Evolutionary conservation across 2,888 invertebrate genomes (phyloP).

Genomic region (Hermaeophaga mercurialis): DNA sequence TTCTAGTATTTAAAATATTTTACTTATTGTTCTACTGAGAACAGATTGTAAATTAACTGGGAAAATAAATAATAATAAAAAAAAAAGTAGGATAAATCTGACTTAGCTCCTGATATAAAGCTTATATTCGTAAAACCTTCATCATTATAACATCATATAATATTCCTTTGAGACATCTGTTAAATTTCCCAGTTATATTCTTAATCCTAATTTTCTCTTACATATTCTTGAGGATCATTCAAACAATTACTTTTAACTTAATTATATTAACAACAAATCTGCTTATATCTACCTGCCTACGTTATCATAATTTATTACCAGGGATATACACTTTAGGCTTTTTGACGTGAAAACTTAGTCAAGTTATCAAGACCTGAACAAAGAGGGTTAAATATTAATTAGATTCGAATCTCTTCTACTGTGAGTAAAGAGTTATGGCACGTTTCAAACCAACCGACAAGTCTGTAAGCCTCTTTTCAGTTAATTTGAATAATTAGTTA

Average conservation of each 20-base stretch:
- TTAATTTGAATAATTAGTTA: constrained; percentile 23
- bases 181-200: not conserved
- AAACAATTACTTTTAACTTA: constrained; percentile 6
- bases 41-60: no score
- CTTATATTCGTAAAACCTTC: no score
- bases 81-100: no score
- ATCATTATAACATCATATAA: not conserved
- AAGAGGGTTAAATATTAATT: constrained; percentile 27
- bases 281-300: constrained; percentile 16
- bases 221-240: not conserved
- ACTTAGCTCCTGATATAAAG: no score
- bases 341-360: constrained; percentile 24
- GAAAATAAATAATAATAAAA: no score
- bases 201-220: not conserved
- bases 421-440: constrained; percentile 23
- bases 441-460: constrained; percentile 24
- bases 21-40: no score
- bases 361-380: constrained; percentile 21
- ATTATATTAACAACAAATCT: constrained; percentile 21
- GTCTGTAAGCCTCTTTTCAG: constrained; percentile 25
- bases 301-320: constrained; percentile 23
- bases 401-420: constrained; percentile 23
- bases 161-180: not conserved
- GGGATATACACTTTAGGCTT: constrained; percentile 19
- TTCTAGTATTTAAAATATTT: no score